Base-by-base conservation (phyloP, 2,797 vertebrate genomes). In the Yasuhikotakia modesta region DNA sequence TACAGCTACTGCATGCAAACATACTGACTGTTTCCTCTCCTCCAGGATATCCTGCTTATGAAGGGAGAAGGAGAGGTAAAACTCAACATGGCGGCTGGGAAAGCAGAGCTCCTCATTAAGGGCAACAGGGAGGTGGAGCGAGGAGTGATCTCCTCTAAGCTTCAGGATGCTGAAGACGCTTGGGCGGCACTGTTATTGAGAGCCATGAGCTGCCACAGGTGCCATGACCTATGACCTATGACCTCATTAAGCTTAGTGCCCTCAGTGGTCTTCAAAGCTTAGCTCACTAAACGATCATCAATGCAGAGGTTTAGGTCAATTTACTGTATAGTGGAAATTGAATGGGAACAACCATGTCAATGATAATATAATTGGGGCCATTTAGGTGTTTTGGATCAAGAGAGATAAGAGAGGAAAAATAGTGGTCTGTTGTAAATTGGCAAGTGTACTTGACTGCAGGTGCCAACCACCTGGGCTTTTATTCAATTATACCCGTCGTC, bases 31-130 rank as follows among this genome's bases (percentile, higher is more conserved):
- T 71, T 45, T 68, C 30, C 17, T 82, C 61, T 79, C 48, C 19
- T 86, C 57, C 89, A 99, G 98, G 98, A 99, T 73, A 96, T 98
- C 91, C 93, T 99, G 84, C 91, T 99, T 87, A 93, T 97, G 92
- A 99, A 96, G 89, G 97, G 96, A 0, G 97, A 99, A 21, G 97
- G 97, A 0, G 98, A 99, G 85, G 96, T 99, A 66, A 98, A 96
- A 82, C 87, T 99, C 85, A 99, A 98, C 79, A 95, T 99, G 94
- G 94, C 96, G 17, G 94, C 97, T 73, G 97, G 97, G 71, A 99
- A 98, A 92, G 96, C 95, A 14, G 96, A 99, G 61, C 89, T 97
- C 83, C 94, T 94, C 39, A 85, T 96, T 80, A 95, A 90, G 86
- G 94, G 93, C 82, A 95, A 94, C 78, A 94, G 89, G 66, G 79